Conservation (phyloP, 2,888 invertebrate species). For the Acanthosepion pharaonis region DNA sequence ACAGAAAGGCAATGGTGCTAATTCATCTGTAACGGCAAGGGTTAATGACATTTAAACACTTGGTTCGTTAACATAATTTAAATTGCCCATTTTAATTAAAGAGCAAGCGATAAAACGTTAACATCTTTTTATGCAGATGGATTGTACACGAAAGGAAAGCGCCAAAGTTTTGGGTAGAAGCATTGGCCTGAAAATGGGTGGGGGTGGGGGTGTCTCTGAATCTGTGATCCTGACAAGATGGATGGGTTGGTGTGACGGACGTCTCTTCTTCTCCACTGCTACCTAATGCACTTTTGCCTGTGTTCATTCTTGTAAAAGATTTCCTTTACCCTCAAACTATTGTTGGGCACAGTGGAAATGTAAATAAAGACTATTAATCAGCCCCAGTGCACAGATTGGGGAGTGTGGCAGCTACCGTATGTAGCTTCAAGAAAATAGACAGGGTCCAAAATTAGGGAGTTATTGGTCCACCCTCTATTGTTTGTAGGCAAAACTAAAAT, state of each 20-base stretch:
- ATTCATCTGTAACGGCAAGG: not conserved
- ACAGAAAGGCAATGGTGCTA: not conserved
- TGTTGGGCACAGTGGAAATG: not conserved
- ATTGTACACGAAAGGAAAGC: not conserved
- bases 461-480: constrained; percentile 1
- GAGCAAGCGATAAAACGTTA: not conserved
- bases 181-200: not conserved
- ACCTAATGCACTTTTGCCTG: not conserved
- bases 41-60: not conserved
- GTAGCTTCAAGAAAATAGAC: not conserved
- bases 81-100: not conserved
- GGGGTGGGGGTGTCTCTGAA: not conserved
- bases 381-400: not conserved
- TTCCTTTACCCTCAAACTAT: not conserved
- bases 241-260: not conserved
- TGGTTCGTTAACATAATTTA: not conserved
- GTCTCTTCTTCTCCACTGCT: not conserved
- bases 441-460: constrained; percentile 20
- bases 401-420: constrained; percentile 4
- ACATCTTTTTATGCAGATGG: not conserved
- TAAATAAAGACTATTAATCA: not conserved
- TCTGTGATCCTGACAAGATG: not conserved
- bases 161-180: not conserved
- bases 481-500: not conserved
- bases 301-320: not conserved